Percentiles rank a stretch among this genome's conserved stretches.
Conservation (phyloP, 2,797 vertebrate species). For the Nannoperca australis region DNA sequence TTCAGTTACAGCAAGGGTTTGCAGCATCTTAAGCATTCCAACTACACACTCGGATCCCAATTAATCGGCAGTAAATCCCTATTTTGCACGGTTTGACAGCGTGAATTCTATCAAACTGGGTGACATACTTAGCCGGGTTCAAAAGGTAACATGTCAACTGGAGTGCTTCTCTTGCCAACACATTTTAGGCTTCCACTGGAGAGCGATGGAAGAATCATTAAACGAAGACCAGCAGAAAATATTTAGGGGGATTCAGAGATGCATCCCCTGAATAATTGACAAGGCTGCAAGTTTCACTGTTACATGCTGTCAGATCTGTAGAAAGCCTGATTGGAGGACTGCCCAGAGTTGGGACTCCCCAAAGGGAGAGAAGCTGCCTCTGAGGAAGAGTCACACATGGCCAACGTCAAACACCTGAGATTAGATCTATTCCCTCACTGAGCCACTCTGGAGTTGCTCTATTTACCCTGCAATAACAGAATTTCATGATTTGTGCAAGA, state of each 20-base stretch:
- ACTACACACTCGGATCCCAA: constrained; percentile 44
- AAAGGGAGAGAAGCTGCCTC: constrained; percentile 19
- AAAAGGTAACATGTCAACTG: constrained; percentile 71
- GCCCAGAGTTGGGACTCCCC: constrained; percentile 28
- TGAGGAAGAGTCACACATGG: constrained; percentile 53
- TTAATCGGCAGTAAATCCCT: constrained; percentile 70
- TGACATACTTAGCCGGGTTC: constrained; percentile 73
- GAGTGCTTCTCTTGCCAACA: constrained; percentile 43
- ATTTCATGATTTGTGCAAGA: constrained; percentile 45
- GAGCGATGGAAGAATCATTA: constrained; percentile 29
- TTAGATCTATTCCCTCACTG: constrained; percentile 48
- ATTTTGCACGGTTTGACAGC: constrained; percentile 55
- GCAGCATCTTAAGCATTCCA: constrained; percentile 47
- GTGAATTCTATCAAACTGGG: constrained; percentile 51
- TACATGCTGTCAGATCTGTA: constrained; percentile 61
- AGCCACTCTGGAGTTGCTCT: constrained; percentile 44
- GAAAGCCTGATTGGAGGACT: constrained; percentile 43
- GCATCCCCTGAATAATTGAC: constrained; percentile 64
- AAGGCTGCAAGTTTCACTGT: constrained; percentile 44
- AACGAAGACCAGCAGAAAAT: constrained; percentile 37
- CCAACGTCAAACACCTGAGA: constrained; percentile 64
- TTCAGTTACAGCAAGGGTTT: constrained; percentile 42
- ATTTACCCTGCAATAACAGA: constrained; percentile 51
- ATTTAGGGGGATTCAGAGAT: constrained; percentile 44
- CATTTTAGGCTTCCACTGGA: constrained; percentile 29